Base-by-base conservation (phyloP, 2,888 invertebrate species). In the Sesia apiformis region DNA sequence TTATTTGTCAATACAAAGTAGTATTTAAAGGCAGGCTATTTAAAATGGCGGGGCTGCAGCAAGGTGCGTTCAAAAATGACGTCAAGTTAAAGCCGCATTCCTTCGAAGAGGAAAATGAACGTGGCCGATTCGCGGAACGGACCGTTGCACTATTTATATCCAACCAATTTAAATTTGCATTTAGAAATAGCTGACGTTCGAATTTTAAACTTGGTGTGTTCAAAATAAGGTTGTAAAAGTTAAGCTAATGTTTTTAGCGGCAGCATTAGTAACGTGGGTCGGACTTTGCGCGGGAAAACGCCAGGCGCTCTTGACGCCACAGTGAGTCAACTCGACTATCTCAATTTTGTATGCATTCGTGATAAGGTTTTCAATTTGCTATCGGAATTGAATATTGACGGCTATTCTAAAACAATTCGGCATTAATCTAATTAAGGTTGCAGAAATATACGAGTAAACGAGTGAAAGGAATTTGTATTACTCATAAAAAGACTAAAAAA, bases 81-180 rank as follows among this genome's bases (percentile, higher is more conserved):
- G 84, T 85, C 83, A 82, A 38, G 38, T 7, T 38, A 38, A 55
- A 61, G 64, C 64, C 74, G 70, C 85, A 88, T 88, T 84, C 87
- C 85, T 72, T 69, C 63, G 68, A 80, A 66, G 80, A 87, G 87
- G 87, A 87, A 88, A 87, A 87, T 68, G 77, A 70, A 78, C 76
- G 77, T 69, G 71, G 70, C 66, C 74, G 68, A 69, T 86, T 86
- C 86, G 75, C 69, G 60, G 84, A 85, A 83, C 78, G 72, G 73
- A 75, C 74, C 76, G 74, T 72, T 82, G 80, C 84, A 81, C 81
- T 87, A 85, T 85, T 81, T 81, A 85, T 84, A 82, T 65, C 69
- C 61, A 58, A 54, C 46, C 46, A 6, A 46, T 4, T 8, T 8
- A 46, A 46, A 46, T 46, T 46, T 46, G 46, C 46, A 46, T 46